Conservation (phyloP, 2,113 vertebrate species). For the Micronisus gabar region DNA sequence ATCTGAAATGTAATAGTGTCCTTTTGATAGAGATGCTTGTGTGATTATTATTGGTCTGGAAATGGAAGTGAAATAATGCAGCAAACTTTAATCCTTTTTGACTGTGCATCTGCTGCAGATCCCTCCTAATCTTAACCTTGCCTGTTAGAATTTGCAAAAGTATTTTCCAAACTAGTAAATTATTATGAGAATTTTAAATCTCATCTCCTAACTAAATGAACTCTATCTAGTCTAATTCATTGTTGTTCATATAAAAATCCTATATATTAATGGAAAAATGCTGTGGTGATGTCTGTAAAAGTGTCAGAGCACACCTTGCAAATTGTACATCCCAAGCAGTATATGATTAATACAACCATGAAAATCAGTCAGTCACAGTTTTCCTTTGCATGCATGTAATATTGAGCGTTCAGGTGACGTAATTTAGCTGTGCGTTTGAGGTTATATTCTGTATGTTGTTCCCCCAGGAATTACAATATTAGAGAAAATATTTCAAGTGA, state of each 20-base stretch:
- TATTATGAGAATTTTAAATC: background rate
- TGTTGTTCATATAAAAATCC: background rate
- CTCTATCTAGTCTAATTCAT: background rate
- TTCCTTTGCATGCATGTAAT: background rate
- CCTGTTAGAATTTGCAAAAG: background rate
- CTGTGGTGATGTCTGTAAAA: background rate
- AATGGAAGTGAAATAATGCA: background rate
- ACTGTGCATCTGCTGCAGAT: accelerated
- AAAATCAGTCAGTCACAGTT: background rate
- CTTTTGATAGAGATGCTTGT: background rate
- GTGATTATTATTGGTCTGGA: background rate
- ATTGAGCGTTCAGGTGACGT: background rate
- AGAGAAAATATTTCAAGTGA: background rate
- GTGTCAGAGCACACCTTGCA: background rate
- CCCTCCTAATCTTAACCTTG: background rate
- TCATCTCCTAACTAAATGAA: background rate
- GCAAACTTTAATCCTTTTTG: background rate
- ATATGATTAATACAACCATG: accelerated
- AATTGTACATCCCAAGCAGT: background rate
- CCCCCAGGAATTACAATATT: background rate
- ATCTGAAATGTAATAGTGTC: background rate
- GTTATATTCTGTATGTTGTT: background rate
- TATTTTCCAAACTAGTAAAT: background rate
- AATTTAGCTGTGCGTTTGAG: background rate
- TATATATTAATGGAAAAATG: background rate